These are phyloP conservation scores for Caenorhabditis afra DNA, from an alignment of 2,888 invertebrate genomes.

Conservation along the genomic window DNA sequence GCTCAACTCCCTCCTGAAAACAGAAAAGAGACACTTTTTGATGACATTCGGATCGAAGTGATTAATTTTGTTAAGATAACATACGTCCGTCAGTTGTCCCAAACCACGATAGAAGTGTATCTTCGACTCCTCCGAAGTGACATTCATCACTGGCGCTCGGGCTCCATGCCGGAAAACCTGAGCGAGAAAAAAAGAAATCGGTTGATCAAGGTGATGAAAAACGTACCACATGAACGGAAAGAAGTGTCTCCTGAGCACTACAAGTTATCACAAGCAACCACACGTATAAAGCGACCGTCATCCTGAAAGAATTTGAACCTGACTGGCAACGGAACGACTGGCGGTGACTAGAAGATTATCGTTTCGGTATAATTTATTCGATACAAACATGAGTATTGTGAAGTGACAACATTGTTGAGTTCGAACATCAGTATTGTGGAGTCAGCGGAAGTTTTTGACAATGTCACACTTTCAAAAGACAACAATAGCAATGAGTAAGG, in stretches of 20 bases:
- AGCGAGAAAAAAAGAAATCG: not conserved
- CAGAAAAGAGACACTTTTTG: not conserved
- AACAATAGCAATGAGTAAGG: too few relatives aligned
- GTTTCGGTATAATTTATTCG: constrained; percentile 12
- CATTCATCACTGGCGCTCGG: constrained; percentile 58
- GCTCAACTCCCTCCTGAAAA: constrained; percentile 58
- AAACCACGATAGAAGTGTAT: constrained; percentile 60
- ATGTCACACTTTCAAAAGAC: too few relatives aligned
- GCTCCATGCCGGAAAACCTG: constrained; percentile 67
- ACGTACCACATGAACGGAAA: constrained; percentile 54
- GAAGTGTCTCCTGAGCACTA: constrained; percentile 15
- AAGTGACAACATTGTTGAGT: too few relatives aligned
- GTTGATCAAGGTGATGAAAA: not conserved
- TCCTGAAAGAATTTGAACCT: constrained; percentile 24
- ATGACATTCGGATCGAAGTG: not conserved
- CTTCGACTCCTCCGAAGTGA: constrained; percentile 58
- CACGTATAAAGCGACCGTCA: constrained; percentile 39
- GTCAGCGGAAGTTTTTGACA: too few relatives aligned
- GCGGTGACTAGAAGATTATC: too few relatives aligned
- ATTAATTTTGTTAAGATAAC: constrained; percentile 54
- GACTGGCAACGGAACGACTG: not conserved
- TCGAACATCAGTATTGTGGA: too few relatives aligned
- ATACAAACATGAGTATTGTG: too few relatives aligned
- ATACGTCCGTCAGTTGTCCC: constrained; percentile 65
- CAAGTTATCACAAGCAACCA: constrained; percentile 22